Conservation (phyloP, 1,140 invertebrate species). For the Trichonephila inaurata region DNA sequence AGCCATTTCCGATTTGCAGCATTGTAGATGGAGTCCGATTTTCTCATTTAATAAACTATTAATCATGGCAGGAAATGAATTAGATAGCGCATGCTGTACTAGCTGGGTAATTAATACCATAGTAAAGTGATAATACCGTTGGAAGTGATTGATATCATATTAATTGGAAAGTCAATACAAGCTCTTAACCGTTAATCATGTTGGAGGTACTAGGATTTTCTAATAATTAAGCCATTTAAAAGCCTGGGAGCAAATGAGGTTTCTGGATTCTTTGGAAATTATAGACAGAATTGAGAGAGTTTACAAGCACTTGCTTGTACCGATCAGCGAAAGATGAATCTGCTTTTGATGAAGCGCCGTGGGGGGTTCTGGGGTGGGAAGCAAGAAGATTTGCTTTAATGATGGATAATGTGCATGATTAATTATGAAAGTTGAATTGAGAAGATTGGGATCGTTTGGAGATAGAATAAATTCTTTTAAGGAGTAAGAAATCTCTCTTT, state of each 20-base stretch:
- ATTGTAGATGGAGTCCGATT: neutral
- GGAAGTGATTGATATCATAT: slow-evolving; percentile 48
- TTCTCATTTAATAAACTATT: slow-evolving; percentile 53
- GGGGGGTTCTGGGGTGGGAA: too few species aligned
- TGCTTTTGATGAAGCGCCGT: too few species aligned
- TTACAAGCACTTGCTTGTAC: neutral
- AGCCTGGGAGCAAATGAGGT: neutral
- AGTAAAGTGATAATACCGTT: slow-evolving; percentile 20
- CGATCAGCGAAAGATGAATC: neutral
- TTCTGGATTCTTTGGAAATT: neutral
- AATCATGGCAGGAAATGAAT: slow-evolving; percentile 12
- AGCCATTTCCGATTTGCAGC: neutral
- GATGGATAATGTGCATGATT: too few species aligned
- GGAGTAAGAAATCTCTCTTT: too few species aligned
- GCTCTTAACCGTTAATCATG: slow-evolving; percentile 48
- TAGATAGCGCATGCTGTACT: neutral
- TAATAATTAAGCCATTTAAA: slow-evolving; percentile 58
- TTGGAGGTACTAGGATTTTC: neutral
- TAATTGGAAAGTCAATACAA: slow-evolving; percentile 50
- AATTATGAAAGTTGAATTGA: too few species aligned
- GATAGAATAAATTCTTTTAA: too few species aligned
- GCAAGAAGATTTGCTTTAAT: too few species aligned
- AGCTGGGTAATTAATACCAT: slow-evolving; percentile 42
- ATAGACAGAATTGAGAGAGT: neutral
- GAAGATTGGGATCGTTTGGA: too few species aligned